Conservation (phyloP, 2,113 vertebrate genomes). For the Corythoichthys haematopterus region DNA sequence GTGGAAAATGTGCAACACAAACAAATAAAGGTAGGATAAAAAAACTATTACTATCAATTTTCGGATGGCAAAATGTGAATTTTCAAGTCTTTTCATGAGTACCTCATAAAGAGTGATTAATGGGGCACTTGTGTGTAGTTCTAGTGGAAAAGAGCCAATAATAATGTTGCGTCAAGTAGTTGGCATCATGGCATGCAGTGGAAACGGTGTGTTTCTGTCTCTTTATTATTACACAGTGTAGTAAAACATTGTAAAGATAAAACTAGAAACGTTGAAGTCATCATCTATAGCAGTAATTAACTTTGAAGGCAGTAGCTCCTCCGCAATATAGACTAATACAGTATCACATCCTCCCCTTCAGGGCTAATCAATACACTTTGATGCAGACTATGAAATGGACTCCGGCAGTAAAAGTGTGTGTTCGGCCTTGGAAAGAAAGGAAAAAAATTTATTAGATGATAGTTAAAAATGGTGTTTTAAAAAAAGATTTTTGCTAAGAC, state of each 20-base stretch:
- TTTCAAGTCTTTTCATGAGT: too few species aligned
- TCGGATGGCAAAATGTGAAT: too few species aligned
- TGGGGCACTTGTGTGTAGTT: not conserved
- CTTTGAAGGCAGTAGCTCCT: not conserved
- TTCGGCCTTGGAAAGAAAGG: not conserved
- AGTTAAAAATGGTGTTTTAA: not conserved
- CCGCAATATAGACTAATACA: not conserved
- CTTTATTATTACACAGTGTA: not conserved
- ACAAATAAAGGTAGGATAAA: too few species aligned
- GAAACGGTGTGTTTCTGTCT: not conserved
- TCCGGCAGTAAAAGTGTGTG: not conserved
- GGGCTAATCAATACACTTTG: not conserved
- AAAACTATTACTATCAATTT: too few species aligned
- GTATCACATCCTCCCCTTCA: not conserved
- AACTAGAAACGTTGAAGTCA: not conserved
- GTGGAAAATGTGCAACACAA: too few species aligned
- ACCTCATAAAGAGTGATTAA: not conserved
- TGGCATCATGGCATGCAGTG: not conserved
- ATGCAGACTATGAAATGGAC: not conserved
- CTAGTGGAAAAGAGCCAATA: not conserved
- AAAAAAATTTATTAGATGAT: not conserved
- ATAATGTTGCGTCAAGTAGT: not conserved
- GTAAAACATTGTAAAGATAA: not conserved
- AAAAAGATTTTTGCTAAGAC: not conserved
- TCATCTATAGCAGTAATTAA: not conserved